Conservation (phyloP, 2,113 vertebrate species). For the Cebidichthys violaceus region DNA sequence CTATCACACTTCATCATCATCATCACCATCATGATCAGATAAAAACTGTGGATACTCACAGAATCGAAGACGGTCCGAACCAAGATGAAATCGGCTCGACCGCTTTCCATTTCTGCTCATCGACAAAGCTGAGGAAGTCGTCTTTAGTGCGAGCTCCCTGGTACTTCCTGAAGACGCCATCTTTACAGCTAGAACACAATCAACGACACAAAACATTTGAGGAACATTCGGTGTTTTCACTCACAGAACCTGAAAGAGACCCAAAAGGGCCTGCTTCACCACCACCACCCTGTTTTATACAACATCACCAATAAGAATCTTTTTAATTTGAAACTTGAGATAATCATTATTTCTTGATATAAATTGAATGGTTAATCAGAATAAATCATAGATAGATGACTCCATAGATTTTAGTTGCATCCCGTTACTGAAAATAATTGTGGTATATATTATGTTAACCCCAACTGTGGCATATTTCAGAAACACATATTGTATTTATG, state of each 20-base stretch:
- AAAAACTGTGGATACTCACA: conserved; percentile 85
- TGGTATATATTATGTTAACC: not conserved
- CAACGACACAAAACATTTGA: not conserved
- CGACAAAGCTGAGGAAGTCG: conserved; percentile 94
- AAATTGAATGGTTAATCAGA: not conserved
- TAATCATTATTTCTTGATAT: not conserved
- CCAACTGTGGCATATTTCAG: not conserved
- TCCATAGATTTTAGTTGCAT: not conserved
- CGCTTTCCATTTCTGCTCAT: conserved; percentile 92
- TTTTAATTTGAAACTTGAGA: not conserved
- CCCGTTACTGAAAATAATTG: not conserved
- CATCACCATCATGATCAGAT: not conserved
- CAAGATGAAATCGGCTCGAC: conserved; percentile 93
- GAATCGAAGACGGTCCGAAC: conserved; percentile 92
- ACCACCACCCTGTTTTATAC: not conserved
- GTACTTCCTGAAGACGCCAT: conserved; percentile 95
- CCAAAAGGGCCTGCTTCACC: not conserved
- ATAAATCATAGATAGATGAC: not conserved
- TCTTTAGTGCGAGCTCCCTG: conserved; percentile 92
- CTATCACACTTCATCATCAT: not conserved
- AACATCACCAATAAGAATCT: not conserved
- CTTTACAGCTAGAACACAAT: conserved; percentile 88
- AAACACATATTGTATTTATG: not conserved
- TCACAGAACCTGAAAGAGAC: not conserved
- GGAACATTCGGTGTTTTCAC: not conserved